Evolutionary conservation across 2,888 invertebrate genomes (phyloP).

Genomic region (Euclidia mi): DNA sequence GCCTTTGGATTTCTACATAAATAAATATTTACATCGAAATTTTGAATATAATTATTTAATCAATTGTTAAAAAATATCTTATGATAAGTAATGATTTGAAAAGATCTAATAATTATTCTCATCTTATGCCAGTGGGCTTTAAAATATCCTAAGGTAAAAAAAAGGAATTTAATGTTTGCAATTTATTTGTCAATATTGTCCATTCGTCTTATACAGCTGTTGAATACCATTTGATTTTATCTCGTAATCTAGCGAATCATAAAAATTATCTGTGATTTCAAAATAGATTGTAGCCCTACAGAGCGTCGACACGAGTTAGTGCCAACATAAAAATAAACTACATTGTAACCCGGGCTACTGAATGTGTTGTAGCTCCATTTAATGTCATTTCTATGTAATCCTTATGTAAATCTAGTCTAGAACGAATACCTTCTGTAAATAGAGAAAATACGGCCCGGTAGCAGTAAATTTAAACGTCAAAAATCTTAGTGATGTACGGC

Average conservation of each 20-base stretch:
- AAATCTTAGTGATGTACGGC: slow-evolving; percentile 26
- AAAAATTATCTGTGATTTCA: slow-evolving; percentile 69
- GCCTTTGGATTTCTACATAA: no score
- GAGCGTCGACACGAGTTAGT: slow-evolving; percentile 75
- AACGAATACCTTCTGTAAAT: slow-evolving; percentile 1
- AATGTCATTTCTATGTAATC: slow-evolving; percentile 31
- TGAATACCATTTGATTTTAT: slow-evolving; percentile 13
- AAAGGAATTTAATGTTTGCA: no score
- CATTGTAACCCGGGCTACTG: slow-evolving; percentile 20
- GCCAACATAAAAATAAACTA: slow-evolving; percentile 72
- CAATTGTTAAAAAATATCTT: no score
- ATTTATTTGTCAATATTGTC: no score
- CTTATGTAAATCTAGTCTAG: slow-evolving; percentile 44
- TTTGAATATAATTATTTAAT: no score
- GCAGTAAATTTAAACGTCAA: slow-evolving; percentile 28
- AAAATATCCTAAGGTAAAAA: no score
- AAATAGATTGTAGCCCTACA: slow-evolving; percentile 65
- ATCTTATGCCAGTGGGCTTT: no score
- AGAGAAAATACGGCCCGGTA: slow-evolving; percentile 6
- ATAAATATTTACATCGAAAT: no score
- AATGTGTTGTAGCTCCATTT: slow-evolving; percentile 11
- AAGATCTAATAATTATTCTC: no score
- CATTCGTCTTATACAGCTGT: not conserved
- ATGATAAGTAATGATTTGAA: no score
- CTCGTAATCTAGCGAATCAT: slow-evolving; percentile 56